Evolutionary conservation across 2,888 invertebrate species (phyloP).

Genomic region (Eupithecia vulgata): DNA sequence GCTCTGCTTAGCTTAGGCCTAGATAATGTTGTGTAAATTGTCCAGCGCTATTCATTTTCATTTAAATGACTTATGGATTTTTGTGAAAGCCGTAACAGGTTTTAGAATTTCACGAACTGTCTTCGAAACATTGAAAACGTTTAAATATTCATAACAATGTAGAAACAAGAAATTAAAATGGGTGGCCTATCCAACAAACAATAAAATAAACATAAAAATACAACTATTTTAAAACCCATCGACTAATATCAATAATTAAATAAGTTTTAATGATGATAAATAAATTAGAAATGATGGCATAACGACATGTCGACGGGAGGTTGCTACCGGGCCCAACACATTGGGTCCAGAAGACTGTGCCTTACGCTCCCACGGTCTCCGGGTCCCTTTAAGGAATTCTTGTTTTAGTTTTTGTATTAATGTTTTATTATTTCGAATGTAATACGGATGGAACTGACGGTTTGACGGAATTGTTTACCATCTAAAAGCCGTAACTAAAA

Average conservation of each 20-base stretch:
- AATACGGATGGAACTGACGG: conserved; percentile 30
- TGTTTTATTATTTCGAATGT: conserved; percentile 50
- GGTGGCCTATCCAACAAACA: conserved; percentile 7
- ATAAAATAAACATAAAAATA: conserved; percentile 14
- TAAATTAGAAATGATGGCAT: conserved; percentile 57
- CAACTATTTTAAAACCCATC: conserved; percentile 11
- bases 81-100: not conserved
- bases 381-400: conserved; percentile 41
- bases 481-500: not conserved
- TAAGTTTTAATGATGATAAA: conserved; percentile 49
- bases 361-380: conserved; percentile 50
- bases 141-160: not conserved
- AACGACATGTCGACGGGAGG: conserved; percentile 63
- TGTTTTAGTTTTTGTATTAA: conserved; percentile 46
- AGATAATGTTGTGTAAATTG: too few species aligned
- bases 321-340: conserved; percentile 39
- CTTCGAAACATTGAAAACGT: not conserved
- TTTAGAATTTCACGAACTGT: not conserved
- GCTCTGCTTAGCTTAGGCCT: too few species aligned
- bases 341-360: conserved; percentile 14
- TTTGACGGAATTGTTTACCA: not conserved
- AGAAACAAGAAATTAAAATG: conserved; percentile 5
- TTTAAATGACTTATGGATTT: too few species aligned
- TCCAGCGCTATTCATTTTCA: too few species aligned
- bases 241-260: conserved; percentile 53